A percentile compares a stretch with the other conserved stretches of the same genome.
Conservation (phyloP, 2,797 vertebrate species). For the Pseudochromis fuscus region DNA sequence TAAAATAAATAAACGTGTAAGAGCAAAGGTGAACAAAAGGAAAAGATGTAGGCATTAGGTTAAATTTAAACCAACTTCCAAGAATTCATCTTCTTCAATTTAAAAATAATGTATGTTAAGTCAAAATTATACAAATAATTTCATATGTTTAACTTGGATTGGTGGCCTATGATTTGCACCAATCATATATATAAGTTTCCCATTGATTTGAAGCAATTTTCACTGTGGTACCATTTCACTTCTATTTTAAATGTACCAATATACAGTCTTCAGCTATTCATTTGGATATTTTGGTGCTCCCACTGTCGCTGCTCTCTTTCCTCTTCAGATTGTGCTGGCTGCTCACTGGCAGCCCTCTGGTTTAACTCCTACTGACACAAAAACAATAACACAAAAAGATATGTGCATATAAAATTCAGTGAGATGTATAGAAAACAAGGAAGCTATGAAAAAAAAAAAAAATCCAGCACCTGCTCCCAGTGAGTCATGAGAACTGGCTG, state of each 20-base stretch:
- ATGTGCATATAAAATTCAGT: conserved; percentile 2
- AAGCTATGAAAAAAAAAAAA: conserved; percentile 12
- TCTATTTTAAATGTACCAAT: not conserved
- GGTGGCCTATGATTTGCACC: not conserved
- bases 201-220: not conserved
- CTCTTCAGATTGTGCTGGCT: not conserved
- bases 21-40: not conserved
- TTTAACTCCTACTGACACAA: conserved; percentile 9
- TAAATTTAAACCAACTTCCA: not conserved
- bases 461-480: conserved; percentile 50
- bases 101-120: conserved; percentile 8
- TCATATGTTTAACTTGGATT: not conserved
- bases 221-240: not conserved
- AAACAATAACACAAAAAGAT: conserved; percentile 10
- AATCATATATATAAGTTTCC: not conserved
- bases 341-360: not conserved
- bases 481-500: conserved; percentile 64
- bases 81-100: not conserved
- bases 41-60: not conserved
- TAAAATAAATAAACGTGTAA: not conserved
- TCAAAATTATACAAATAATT: not conserved
- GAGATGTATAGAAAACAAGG: not conserved
- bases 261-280: not conserved
- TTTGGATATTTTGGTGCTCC: not conserved
- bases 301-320: not conserved